Percentiles rank a stretch among this genome's conserved stretches.
Conservation (phyloP, 35 echinoderm and acorn worm genomes). For the Heliocidaris erythrogramma region DNA sequence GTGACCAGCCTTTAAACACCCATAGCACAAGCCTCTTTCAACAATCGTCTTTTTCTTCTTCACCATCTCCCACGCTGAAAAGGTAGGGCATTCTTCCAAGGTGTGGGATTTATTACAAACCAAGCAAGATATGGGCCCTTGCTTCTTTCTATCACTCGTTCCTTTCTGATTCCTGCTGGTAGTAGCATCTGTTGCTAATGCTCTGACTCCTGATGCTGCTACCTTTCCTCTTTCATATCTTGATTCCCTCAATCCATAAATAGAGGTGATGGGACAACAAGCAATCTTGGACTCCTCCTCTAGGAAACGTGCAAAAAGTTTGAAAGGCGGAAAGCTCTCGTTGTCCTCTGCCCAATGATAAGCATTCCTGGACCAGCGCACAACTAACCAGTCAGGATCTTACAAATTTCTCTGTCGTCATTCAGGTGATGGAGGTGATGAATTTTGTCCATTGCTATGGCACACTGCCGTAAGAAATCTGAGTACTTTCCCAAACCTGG, state of each 20-base stretch:
- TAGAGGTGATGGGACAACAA: constrained; percentile 61
- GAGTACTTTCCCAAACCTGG: constrained; percentile 35
- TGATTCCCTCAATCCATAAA: constrained; percentile 19
- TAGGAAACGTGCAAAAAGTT: too few species aligned
- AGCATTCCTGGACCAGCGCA: constrained; percentile 50
- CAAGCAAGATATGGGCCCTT: constrained; percentile 31
- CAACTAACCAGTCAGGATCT: constrained; percentile 10
- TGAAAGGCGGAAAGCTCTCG: constrained; percentile 55
- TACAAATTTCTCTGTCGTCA: constrained; percentile 45
- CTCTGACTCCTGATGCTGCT: too few species aligned
- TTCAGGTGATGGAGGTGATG: constrained; percentile 35
- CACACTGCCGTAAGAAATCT: constrained; percentile 64
- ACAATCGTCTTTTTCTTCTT: constrained; percentile 34
- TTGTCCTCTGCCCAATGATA: constrained; percentile 23
- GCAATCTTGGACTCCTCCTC: constrained; percentile 44
- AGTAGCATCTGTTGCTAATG: too few species aligned
- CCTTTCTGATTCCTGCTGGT: too few species aligned
- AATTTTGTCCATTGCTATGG: constrained; percentile 18
- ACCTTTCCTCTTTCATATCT: too few species aligned
- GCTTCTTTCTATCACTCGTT: neutral
- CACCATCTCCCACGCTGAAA: constrained; percentile 19
- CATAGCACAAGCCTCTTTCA: constrained; percentile 52
- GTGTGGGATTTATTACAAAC: constrained; percentile 51
- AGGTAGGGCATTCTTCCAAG: constrained; percentile 54
- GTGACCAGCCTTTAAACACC: constrained; percentile 62